These are phyloP conservation scores for Ariolimax columbianus DNA, from an alignment of 2,888 invertebrate species.

Conservation along the genomic window DNA sequence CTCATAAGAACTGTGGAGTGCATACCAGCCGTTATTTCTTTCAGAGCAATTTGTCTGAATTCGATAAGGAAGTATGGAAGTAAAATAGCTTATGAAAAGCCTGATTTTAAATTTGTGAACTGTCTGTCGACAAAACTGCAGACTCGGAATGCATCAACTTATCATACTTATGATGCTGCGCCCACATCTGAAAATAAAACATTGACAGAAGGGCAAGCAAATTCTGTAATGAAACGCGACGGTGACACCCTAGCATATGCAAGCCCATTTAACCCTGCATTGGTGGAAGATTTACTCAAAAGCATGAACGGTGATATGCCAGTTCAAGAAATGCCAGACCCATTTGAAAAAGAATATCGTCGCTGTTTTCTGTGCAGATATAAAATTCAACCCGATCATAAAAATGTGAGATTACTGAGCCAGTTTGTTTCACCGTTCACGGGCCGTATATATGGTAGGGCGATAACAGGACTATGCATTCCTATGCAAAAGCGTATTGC, in stretches of 20 bases:
- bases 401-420: slow-evolving; percentile 92
- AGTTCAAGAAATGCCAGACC: slow-evolving; percentile 81
- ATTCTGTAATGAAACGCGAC: not conserved
- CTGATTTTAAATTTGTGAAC: not conserved
- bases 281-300: slow-evolving; percentile 53
- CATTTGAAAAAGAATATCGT: slow-evolving; percentile 86
- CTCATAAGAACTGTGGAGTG: not conserved
- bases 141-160: not conserved
- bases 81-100: not conserved
- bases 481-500: slow-evolving; percentile 88
- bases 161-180: too few relatives aligned
- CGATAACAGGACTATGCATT: slow-evolving; percentile 95
- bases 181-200: not conserved
- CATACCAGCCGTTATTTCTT: not conserved
- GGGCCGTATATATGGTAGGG: slow-evolving; percentile 92
- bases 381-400: slow-evolving; percentile 90
- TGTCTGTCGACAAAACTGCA: not conserved
- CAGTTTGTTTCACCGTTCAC: slow-evolving; percentile 98
- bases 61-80: not conserved
- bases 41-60: not conserved
- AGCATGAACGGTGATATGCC: slow-evolving; percentile 62
- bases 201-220: not conserved
- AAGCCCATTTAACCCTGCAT: slow-evolving; percentile 29
- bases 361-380: slow-evolving; percentile 90
- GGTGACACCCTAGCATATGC: not conserved